phyloP scores from a whole-genome alignment of 2,113 vertebrate genomes.

The Peromyscus polionotus region DNA sequence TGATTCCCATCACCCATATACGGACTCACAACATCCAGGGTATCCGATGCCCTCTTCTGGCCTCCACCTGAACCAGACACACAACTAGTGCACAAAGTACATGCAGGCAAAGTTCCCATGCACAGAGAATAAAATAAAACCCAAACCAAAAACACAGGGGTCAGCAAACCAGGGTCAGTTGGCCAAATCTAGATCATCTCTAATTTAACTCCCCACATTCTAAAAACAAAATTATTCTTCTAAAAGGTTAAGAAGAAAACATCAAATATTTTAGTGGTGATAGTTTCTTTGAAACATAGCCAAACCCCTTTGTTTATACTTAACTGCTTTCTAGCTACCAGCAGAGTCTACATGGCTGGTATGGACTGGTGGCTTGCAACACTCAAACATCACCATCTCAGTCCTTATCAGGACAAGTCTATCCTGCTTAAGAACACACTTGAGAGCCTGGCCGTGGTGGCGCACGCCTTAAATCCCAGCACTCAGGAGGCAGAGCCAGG shows the following conservation, averaged over 20 bases:
- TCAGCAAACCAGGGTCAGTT: background rate
- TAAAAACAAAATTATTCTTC: constrained; percentile 42
- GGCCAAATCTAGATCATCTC: constrained; percentile 25
- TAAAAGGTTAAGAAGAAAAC: background rate
- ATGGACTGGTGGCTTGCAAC: background rate
- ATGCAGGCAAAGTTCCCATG: background rate
- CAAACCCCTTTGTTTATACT: background rate
- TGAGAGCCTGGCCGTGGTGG: background rate
- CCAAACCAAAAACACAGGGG: background rate
- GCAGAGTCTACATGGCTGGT: background rate
- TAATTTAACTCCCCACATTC: background rate
- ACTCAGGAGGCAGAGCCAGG: too few relatives aligned
- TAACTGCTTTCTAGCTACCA: background rate
- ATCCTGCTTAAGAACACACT: constrained; percentile 14
- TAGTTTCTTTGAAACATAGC: constrained; percentile 21
- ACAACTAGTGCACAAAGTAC: background rate
- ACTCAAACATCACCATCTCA: constrained; percentile 16
- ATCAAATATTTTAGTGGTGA: constrained; percentile 30
- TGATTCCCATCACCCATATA: background rate
- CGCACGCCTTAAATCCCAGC: too few relatives aligned
- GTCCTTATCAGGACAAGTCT: background rate
- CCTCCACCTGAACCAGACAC: background rate
- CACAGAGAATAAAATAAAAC: constrained; percentile 45
- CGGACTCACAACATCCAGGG: background rate
- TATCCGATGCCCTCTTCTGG: background rate